Evolutionary conservation across 2,113 vertebrate genomes (phyloP), one percentile per base, ranked within the genome.

Genomic region (Cynopterus brachyotis): DNA sequence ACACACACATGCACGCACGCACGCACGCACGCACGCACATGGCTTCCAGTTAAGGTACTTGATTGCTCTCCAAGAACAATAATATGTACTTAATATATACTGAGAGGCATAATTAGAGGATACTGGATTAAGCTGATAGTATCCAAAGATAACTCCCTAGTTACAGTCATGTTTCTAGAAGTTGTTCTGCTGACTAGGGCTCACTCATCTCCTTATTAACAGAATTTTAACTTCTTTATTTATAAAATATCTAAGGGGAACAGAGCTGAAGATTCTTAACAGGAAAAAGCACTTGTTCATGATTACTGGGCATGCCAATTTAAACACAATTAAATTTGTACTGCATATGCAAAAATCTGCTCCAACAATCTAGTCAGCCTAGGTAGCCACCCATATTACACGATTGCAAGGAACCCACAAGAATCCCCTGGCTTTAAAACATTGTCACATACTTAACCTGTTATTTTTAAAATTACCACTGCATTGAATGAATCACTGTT

Each of bases 191-290:
- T 83, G 60, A 82, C 30, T 40, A 8, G 30, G 64, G 6, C 50
- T 84, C 59, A 87, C 28, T 70, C 45, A 83, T 83, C 79, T 55
- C 79, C 76, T 95, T 92, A 87, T 72, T 84, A 91, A 72, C 35
- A 84, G 64, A 92, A 94, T 76, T 67, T 42, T 90, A 75, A 57
- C 22, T 80, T 73, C 26, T 62, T 78, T 55, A 42, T 91, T 70
- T 88, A 67, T 90, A 95, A 92, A 42, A 80, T 15, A 16, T 37
- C 66, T 89, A 53, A 86, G 85, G 76, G n/a, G 60, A 92, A 9
- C n/a, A 32, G 26, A 60, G 45, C 19, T 91, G 42, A 89, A 75
- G 40, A 37, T 72, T 91, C 42, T 76, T 91, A 76, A 60, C 50
- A 47, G 22, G 47, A 85, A 73, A 89, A 81, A 92, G 19, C 37